These are phyloP conservation scores for Pocota personata DNA, from an alignment of 2,888 invertebrate species.

Conservation along the genomic window DNA sequence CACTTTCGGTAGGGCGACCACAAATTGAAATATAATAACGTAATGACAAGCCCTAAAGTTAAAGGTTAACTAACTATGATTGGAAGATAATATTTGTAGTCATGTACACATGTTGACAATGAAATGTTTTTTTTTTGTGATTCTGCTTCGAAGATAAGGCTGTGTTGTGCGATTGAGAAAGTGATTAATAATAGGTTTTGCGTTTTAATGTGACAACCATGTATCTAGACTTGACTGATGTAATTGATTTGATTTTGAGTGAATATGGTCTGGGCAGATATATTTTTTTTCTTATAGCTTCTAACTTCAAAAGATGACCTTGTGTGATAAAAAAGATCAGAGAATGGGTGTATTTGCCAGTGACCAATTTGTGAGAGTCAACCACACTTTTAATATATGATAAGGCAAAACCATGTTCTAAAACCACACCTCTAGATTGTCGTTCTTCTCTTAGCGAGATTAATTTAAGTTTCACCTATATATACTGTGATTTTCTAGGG, in stretches of 20 bases:
- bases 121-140: not conserved
- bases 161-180: not conserved
- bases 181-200: not conserved
- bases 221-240: not conserved
- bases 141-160: not conserved
- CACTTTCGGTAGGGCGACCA: not conserved
- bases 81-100: not conserved
- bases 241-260: not conserved
- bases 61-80: constrained; percentile 16
- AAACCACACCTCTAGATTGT: too few species aligned
- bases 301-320: too few species aligned
- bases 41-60: not conserved
- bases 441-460: too few species aligned
- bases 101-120: constrained; percentile 15
- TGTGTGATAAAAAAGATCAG: too few species aligned
- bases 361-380: too few species aligned
- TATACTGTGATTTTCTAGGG: too few species aligned
- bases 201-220: not conserved
- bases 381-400: too few species aligned
- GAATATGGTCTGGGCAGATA: too few species aligned
- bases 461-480: too few species aligned
- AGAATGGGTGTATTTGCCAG: too few species aligned
- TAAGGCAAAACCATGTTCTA: too few species aligned
- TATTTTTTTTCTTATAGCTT: too few species aligned
- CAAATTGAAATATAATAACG: constrained; percentile 21